These are phyloP conservation scores for Petrolisthes manimaculis DNA, from an alignment of 2,888 invertebrate species.

Conservation along the genomic window DNA sequence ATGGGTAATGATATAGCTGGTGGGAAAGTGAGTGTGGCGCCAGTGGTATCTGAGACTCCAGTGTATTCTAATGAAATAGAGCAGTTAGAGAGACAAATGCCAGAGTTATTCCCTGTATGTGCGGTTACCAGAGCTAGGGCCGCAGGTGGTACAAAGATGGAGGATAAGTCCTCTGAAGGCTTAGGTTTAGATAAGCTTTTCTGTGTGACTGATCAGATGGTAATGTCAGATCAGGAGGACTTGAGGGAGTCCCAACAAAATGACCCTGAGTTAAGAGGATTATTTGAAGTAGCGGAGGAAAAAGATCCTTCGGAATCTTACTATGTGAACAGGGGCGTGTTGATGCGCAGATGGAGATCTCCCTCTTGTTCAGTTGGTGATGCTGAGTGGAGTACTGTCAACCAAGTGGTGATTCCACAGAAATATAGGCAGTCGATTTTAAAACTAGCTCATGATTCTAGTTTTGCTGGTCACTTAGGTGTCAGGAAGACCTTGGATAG, in stretches of 20 bases:
- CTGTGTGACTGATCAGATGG: background rate
- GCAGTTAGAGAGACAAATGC: background rate
- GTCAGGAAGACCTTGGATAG: background rate
- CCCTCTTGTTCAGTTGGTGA: too few relatives aligned
- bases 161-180: too few relatives aligned
- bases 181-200: background rate
- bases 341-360: too few relatives aligned
- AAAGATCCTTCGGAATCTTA: too few relatives aligned
- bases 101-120: conserved; percentile 6
- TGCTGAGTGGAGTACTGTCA: too few relatives aligned
- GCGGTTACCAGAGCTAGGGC: conserved; percentile 13
- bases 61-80: background rate
- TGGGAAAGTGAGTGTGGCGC: background rate
- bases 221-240: background rate
- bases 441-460: too few relatives aligned
- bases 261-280: too few relatives aligned
- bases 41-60: background rate
- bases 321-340: too few relatives aligned
- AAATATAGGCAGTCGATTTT: too few relatives aligned
- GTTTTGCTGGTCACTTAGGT: background rate
- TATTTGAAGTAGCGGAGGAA: too few relatives aligned
- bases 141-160: background rate
- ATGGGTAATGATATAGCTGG: conserved; percentile 4
- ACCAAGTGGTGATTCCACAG: too few relatives aligned
- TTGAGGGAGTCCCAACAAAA: too few relatives aligned